A percentile compares a stretch with the other conserved stretches of the same genome.
Evolutionary conservation across 2,113 vertebrate genomes (phyloP).

Genomic region (Siphamia tubifer): DNA sequence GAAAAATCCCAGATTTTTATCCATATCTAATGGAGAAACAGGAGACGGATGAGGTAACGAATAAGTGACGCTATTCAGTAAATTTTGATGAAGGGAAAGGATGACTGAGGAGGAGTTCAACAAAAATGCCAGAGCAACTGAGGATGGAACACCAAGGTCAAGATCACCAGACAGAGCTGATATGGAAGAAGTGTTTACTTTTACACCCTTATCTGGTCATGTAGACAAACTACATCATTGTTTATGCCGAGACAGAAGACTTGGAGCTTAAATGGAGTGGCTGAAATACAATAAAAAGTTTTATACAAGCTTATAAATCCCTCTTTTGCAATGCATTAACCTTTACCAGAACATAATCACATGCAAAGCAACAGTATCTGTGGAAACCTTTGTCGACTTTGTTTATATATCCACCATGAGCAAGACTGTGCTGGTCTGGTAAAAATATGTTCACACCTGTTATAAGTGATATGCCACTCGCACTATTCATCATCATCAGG

Average conservation of each 20-base stretch:
- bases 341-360: neutral
- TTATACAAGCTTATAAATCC: neutral
- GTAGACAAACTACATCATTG: neutral
- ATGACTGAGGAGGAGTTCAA: conserved; percentile 1
- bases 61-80: conserved; percentile 20
- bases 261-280: no score
- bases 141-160: neutral
- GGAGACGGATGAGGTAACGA: conserved; percentile 14
- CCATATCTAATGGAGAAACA: conserved; percentile 18
- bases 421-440: neutral
- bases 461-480: no score
- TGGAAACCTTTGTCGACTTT: neutral
- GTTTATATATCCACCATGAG: neutral
- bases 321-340: neutral
- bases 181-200: neutral
- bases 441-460: conserved; percentile 12
- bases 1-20: conserved; percentile 21
- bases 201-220: neutral
- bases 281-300: neutral
- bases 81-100: conserved; percentile 2
- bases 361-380: neutral
- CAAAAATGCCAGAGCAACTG: conserved; percentile 27
- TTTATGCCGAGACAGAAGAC: no score
- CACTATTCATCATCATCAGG: neutral
- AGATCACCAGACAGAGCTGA: neutral